Evolutionary conservation across 2,797 vertebrate species (phyloP).

Genomic region (Poecilia wingei): DNA sequence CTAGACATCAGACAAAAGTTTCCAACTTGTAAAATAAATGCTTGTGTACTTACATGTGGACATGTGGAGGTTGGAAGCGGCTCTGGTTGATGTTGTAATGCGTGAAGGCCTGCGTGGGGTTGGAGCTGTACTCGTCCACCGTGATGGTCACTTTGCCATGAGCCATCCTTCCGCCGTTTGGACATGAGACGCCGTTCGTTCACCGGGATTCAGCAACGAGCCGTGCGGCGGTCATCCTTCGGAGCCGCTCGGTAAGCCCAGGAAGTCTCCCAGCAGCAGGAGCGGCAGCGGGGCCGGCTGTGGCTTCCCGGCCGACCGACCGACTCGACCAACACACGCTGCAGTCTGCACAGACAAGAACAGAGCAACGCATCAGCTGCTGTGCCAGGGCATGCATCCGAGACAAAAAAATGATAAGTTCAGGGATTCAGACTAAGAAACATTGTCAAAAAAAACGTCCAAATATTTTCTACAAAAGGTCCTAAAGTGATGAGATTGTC

Average conservation of each 20-base stretch:
- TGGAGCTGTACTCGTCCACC: conserved; percentile 98
- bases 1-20: not conserved
- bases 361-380: conserved; percentile 27
- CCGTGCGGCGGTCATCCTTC: conserved; percentile 85
- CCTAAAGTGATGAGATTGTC: not conserved
- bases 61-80: conserved; percentile 95
- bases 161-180: conserved; percentile 94
- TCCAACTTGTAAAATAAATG: not conserved
- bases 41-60: conserved; percentile 91
- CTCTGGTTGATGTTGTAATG: conserved; percentile 99
- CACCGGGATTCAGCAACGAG: conserved; percentile 87
- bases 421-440: not conserved
- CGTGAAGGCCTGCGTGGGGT: conserved; percentile 96
- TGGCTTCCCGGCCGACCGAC: conserved; percentile 38
- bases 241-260: conserved; percentile 65
- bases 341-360: conserved; percentile 55
- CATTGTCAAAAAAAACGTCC: not conserved
- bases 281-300: conserved; percentile 8
- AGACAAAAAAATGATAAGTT: not conserved
- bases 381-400: conserved; percentile 17
- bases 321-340: conserved; percentile 43
- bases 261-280: conserved; percentile 41
- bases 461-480: not conserved
- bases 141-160: conserved; percentile 97
- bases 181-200: conserved; percentile 90